Base-by-base conservation (phyloP, 1,140 invertebrate species). In the Kradibia gibbosae region DNA sequence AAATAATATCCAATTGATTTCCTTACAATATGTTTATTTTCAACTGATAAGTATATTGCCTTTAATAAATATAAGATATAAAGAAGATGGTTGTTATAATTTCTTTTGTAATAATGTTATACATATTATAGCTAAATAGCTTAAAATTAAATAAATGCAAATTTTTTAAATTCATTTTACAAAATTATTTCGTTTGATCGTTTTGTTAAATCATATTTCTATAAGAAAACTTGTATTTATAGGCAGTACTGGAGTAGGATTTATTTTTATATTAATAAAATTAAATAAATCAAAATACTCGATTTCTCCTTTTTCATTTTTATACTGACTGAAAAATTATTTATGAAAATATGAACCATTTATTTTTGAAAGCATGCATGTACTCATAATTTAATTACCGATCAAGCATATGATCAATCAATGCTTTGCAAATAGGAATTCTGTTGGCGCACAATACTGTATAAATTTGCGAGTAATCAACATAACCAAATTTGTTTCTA, bases 331-430 rank as follows among this genome's bases (percentile, higher is more conserved):
- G 77, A 60, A 65, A 57, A 71, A 79, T 79, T 76, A 60, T 67
- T 82, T 22, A 53, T 71, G 31, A 1, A 50, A 34, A 67, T 39
- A 67, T n/a, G 3, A n/a, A 67, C 4, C n/a, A 5, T 39, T 39
- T 17, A 34, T 39, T 25, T 1, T 36, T 1, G 4, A 42, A 60
- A n/a, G n/a, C n/a, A 48, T 76, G 7, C 11, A 75, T 39, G 15
- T 57, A 57, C 34, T 45, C 48, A 4, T 25, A 0, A 60, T 60
- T 15, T 60, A 92, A 92, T 90, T 88, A 95, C 94, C 94, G 93
- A 87, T 94, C 90, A 28, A 96, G 87, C 90, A 96, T 93, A 50
- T 93, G 93, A 83, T 94, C 92, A 78, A 96, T 88, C 0, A 96
- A 89, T 80, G 95, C 93, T 8, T 91, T 85, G 76, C 94, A 93